phyloP scores from a whole-genome alignment of 92 coral and sea anemone species.

The Palythoa heliodiscus region DNA sequence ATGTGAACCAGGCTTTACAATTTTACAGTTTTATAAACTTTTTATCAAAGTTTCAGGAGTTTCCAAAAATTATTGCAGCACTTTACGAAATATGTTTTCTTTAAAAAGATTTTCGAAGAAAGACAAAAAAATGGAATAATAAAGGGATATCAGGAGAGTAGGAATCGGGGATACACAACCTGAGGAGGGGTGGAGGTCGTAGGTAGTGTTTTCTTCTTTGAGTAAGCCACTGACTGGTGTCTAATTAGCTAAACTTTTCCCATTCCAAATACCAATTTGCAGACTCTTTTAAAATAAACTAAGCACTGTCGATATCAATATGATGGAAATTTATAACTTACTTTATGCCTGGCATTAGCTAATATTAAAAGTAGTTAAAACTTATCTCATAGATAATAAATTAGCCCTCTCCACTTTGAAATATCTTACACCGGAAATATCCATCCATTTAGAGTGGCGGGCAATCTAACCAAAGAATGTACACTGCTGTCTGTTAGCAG shows the following conservation, averaged over 20 bases:
- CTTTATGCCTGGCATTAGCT: slow-evolving; percentile 8
- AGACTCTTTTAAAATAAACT: not conserved
- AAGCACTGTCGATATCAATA: not conserved
- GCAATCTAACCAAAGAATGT: slow-evolving; percentile 54
- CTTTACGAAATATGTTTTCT: too few species aligned
- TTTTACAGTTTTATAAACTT: too few species aligned
- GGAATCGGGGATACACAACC: too few species aligned
- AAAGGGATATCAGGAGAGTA: too few species aligned
- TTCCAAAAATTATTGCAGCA: too few species aligned
- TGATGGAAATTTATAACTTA: slow-evolving; percentile 19
- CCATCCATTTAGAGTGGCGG: slow-evolving; percentile 88
- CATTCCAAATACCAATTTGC: not conserved
- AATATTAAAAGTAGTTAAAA: slow-evolving; percentile 37
- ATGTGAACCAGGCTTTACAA: too few species aligned
- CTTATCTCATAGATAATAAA: slow-evolving; percentile 41
- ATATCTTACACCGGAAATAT: slow-evolving; percentile 83
- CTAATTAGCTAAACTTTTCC: slow-evolving; percentile 18
- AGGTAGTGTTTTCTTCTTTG: not conserved
- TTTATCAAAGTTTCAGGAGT: too few species aligned
- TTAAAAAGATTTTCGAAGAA: too few species aligned
- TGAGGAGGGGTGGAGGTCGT: not conserved
- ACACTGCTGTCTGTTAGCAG: slow-evolving; percentile 35
- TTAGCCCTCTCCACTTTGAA: slow-evolving; percentile 67
- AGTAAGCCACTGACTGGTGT: slow-evolving; percentile 5
- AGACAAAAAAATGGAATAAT: too few species aligned